Base-by-base conservation (phyloP, 2,797 vertebrate genomes). In the Alectoris magna region DNA sequence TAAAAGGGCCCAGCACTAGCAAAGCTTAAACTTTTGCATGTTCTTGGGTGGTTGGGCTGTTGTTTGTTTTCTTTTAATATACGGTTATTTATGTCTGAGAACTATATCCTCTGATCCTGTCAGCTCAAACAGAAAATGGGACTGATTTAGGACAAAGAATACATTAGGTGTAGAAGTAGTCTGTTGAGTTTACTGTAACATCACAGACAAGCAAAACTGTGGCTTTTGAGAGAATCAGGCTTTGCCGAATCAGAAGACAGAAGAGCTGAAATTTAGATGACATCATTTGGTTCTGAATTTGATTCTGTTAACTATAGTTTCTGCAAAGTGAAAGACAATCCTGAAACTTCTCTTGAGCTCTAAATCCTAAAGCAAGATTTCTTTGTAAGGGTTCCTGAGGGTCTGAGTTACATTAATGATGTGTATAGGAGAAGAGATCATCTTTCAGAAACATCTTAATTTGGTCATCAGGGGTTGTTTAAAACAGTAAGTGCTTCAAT, bases 231-330 rank as follows among this genome's bases (percentile, higher is more conserved):
- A 75, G 44, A 79, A 66, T 49, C 14, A 36, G 31, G 19, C 14
- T 69, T 85, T 87, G 14, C 55, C 59, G 62, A 19, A 72, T 88
- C 46, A 84, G 59, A 93, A 77, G 2, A 14, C 6, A 87, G 41
- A 85, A 44, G n/a, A 80, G 21, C 34, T 78, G 38, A 91, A 85
- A 85, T 74, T 64, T 83, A 83, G 34, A 71, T 84, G 87, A 66
- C 6, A 39, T 81, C 14, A 26, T 8, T 49, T 76, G 38, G 21
- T 55, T 83, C 62, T 87, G 53, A 71, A 49, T 92, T 87, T 85
- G 11, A 53, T 80, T 76, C 80, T 80, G 21, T 89, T 91, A 91
- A 11, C 66, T 4, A 4, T 34, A 48, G 62, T 1, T 87, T 83
- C 68, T 48, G 21, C 39, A 63, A 80, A 87, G 26, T 48, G 13